A percentile compares a stretch with the other conserved stretches of the same genome.
Conservation (phyloP, 2,888 invertebrate species). For the Heliconius ethilla region DNA sequence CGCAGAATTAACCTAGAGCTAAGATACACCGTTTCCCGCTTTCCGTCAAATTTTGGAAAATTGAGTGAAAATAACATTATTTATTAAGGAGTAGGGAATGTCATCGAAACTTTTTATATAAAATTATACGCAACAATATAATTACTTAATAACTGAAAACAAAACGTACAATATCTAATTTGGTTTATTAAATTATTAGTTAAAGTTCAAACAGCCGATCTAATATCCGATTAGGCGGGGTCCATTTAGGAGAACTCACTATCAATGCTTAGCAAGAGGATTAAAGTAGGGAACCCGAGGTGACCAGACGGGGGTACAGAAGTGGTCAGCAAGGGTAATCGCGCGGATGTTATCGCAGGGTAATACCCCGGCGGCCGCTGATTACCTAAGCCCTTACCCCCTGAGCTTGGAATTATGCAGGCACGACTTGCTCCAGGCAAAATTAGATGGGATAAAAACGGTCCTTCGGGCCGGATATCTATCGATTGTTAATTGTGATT, state of each 20-base stretch:
- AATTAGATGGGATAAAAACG: conserved; percentile 52
- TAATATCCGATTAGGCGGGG: conserved; percentile 37
- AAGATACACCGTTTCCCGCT: no score
- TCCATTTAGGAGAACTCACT: conserved; percentile 36
- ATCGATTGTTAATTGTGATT: conserved; percentile 43
- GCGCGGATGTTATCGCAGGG: conserved; percentile 78
- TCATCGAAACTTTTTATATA: neutral
- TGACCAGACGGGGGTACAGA: conserved; percentile 65
- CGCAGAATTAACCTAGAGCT: no score
- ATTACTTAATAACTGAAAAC: neutral
- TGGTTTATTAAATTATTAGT: conserved; percentile 3
- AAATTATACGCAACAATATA: neutral
- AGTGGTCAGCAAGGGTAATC: conserved; percentile 77
- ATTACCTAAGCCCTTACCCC: conserved; percentile 77
- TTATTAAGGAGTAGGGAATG: no score
- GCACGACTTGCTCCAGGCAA: conserved; percentile 65
- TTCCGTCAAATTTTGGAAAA: no score
- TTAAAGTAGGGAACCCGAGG: conserved; percentile 50
- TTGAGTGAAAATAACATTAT: no score
- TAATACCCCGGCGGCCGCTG: conserved; percentile 75
- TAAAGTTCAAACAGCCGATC: neutral
- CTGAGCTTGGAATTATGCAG: conserved; percentile 73
- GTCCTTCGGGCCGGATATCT: conserved; percentile 45
- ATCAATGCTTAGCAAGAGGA: conserved; percentile 43
- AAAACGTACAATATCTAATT: neutral